phyloP scores from a whole-genome alignment of 2,888 invertebrate species.

The Heteromyza rotundicornis region DNA sequence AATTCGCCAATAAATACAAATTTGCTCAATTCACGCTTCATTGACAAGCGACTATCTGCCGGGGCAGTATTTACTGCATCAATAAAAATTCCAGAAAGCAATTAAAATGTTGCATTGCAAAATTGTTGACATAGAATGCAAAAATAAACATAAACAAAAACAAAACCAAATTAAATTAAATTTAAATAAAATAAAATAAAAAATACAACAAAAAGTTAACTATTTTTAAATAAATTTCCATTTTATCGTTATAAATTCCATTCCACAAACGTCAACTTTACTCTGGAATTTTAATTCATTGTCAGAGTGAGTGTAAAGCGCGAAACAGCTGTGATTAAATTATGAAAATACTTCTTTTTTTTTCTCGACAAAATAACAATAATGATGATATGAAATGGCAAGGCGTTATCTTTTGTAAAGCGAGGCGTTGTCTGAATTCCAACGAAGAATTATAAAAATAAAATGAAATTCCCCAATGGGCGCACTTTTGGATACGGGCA shows the following conservation, averaged over 20 bases:
- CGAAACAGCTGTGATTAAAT: conserved; percentile 10
- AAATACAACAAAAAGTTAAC: neutral
- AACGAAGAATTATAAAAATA: neutral
- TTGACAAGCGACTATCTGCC: too few species aligned
- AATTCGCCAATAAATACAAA: too few species aligned
- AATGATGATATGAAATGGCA: neutral
- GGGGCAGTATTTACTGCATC: too few species aligned
- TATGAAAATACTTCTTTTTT: neutral
- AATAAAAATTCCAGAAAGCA: too few species aligned
- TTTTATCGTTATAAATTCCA: neutral
- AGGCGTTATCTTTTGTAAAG: conserved; percentile 12
- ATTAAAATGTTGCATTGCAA: too few species aligned
- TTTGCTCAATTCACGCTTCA: too few species aligned
- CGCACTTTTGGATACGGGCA: neutral
- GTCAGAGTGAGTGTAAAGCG: neutral
- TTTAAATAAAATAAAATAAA: conserved; percentile 11
- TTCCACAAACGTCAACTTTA: neutral
- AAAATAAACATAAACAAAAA: too few species aligned
- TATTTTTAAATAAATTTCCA: neutral
- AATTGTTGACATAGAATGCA: too few species aligned
- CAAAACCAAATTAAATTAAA: too few species aligned
- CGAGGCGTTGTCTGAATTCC: conserved; percentile 7
- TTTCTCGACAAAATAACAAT: conserved; percentile 3
- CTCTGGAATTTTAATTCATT: conserved; percentile 9
- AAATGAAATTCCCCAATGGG: neutral